These are phyloP conservation scores for Xylota sylvarum DNA, from an alignment of 2,888 invertebrate genomes.

Conservation along the genomic window DNA sequence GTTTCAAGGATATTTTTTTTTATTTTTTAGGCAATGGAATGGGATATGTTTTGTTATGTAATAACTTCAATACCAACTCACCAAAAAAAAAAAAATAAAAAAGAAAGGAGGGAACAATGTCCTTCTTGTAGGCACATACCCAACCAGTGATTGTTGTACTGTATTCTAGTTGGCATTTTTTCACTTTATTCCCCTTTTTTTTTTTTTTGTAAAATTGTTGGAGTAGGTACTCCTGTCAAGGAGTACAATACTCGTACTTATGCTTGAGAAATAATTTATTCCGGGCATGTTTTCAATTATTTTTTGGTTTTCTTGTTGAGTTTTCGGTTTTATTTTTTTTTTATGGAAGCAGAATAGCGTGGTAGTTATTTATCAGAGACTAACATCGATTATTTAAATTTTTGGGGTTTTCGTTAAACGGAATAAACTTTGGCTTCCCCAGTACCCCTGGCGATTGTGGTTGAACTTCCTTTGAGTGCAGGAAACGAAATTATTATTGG, in stretches of 20 bases:
- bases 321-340: neutral
- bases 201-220: conserved; percentile 15
- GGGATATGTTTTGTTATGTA: conserved; percentile 20
- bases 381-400: conserved; percentile 61
- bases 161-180: conserved; percentile 46
- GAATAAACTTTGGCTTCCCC: neutral
- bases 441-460: neutral
- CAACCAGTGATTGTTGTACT: conserved; percentile 32
- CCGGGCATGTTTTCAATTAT: conserved; percentile 74
- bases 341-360: neutral
- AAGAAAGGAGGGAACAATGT: conserved; percentile 10
- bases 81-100: neutral
- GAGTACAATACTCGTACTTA: conserved; percentile 19
- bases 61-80: conserved; percentile 20
- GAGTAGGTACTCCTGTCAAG: conserved; percentile 39
- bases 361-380: conserved; percentile 41
- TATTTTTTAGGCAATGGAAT: conserved; percentile 2
- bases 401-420: conserved; percentile 29
- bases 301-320: conserved; percentile 30
- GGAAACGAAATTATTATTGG: conserved; percentile 37
- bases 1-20: conserved; percentile 20
- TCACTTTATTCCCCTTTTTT: conserved; percentile 1
- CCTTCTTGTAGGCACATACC: conserved; percentile 22
- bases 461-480: conserved; percentile 24
- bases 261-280: conserved; percentile 68